phyloP scores from a whole-genome alignment of 2,888 invertebrate genomes.

The Stenolophus ochropezus region DNA sequence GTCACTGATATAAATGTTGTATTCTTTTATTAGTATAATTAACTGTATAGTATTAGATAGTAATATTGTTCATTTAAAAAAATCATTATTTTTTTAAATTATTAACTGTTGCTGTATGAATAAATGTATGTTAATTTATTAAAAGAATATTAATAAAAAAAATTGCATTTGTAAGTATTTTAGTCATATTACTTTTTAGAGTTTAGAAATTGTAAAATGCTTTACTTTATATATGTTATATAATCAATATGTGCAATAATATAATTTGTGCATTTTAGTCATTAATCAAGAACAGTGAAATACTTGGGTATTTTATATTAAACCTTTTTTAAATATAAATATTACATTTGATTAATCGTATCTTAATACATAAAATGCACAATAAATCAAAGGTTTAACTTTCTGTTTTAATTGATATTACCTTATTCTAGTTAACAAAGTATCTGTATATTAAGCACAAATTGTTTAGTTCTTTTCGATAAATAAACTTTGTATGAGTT shows the following conservation, averaged over 20 bases:
- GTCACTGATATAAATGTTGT: constrained; percentile 45
- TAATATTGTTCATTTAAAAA: constrained; percentile 55
- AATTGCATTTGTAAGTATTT: constrained; percentile 53
- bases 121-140: constrained; percentile 58
- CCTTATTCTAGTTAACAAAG: constrained; percentile 40
- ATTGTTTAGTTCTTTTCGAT: constrained; percentile 48
- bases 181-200: constrained; percentile 40
- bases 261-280: constrained; percentile 46
- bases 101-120: constrained; percentile 60
- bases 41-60: constrained; percentile 52
- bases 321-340: constrained; percentile 32
- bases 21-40: constrained; percentile 53
- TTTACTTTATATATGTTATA: constrained; percentile 56
- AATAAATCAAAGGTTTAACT: constrained; percentile 37
- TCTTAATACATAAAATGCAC: constrained; percentile 46
- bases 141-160: constrained; percentile 51
- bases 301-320: constrained; percentile 29
- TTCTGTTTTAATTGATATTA: constrained; percentile 44
- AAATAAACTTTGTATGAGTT: constrained; percentile 55
- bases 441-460: constrained; percentile 55
- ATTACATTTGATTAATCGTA: constrained; percentile 30
- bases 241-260: constrained; percentile 56
- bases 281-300: constrained; percentile 31
- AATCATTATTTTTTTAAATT: constrained; percentile 60
- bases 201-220: constrained; percentile 53